A percentile compares a stretch with the other conserved stretches of the same genome.
phyloP scores from a whole-genome alignment of 2,888 invertebrate species.

The Leucoptera coffeella region DNA sequence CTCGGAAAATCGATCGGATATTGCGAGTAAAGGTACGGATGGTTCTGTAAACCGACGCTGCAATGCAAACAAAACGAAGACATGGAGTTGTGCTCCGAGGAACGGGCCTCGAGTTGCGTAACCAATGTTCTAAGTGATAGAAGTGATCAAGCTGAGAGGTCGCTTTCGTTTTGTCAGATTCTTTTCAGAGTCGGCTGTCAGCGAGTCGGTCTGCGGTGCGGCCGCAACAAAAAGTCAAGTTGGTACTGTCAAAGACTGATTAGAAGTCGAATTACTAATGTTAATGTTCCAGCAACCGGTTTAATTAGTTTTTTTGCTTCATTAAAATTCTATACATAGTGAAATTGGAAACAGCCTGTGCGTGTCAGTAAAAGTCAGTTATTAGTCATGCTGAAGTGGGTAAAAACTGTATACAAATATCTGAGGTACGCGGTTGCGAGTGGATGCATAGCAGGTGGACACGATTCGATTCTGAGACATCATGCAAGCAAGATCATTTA shows the following conservation, averaged over 20 bases:
- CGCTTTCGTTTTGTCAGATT: conserved; percentile 1
- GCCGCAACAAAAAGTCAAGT: not conserved
- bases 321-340: conserved; percentile 3
- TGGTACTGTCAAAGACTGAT: too few relatives aligned
- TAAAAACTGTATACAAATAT: too few relatives aligned
- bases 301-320: too few relatives aligned
- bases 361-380: conserved; percentile 4
- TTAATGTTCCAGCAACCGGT: conserved; percentile 8
- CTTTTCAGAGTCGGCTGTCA: not conserved
- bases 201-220: conserved; percentile 1
- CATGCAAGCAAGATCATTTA: too few relatives aligned
- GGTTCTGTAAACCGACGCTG: conserved; percentile 46
- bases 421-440: too few relatives aligned
- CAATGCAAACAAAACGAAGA: conserved; percentile 27
- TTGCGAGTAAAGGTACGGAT: conserved; percentile 47
- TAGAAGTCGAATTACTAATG: conserved; percentile 3
- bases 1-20: conserved; percentile 51
- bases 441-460: too few relatives aligned
- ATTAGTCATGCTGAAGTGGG: conserved; percentile 2
- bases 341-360: conserved; percentile 2
- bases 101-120: not conserved
- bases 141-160: not conserved
- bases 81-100: too few relatives aligned
- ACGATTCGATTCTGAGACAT: too few relatives aligned
- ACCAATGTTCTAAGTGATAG: too few relatives aligned